These are phyloP conservation scores for Spodoptera frugiperda DNA, from an alignment of 1,140 invertebrate species.

Conservation along the genomic window DNA sequence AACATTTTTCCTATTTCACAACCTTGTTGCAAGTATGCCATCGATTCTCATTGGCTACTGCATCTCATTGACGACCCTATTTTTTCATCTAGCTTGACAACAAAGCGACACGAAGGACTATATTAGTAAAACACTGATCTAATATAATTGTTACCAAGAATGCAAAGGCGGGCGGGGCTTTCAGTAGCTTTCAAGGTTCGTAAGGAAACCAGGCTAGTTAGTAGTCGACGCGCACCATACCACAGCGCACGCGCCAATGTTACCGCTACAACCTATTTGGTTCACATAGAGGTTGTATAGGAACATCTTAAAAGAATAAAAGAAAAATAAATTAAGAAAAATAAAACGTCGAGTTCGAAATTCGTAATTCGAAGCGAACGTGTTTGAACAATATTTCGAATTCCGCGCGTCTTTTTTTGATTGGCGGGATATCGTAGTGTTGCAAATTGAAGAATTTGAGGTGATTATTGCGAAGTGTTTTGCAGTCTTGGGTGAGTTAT, in stretches of 20 bases:
- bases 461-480: conserved; percentile 27
- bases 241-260: conserved; percentile 71
- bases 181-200: conserved; percentile 78
- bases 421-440: conserved; percentile 70
- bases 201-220: conserved; percentile 56
- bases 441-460: conserved; percentile 53
- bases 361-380: conserved; percentile 56
- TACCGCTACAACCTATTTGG: conserved; percentile 67
- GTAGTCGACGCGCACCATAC: conserved; percentile 66
- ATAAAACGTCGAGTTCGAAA: conserved; percentile 58
- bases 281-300: conserved; percentile 69
- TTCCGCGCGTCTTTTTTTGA: conserved; percentile 66
- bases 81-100: conserved; percentile 15
- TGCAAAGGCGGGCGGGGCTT: conserved; percentile 67
- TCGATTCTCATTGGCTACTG: conserved; percentile 20
- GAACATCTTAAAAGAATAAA: conserved; percentile 52
- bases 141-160: conserved; percentile 62
- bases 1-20: conserved; percentile 17
- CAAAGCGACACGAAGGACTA: conserved; percentile 42
- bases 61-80: conserved; percentile 32
- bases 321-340: conserved; percentile 48
- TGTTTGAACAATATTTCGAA: conserved; percentile 60
- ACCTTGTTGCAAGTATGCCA: conserved; percentile 24
- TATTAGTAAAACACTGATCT: conserved; percentile 54
- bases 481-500: conserved; percentile 31